phyloP scores from a whole-genome alignment of 2,797 vertebrate species.

The Australoheros facetus region DNA sequence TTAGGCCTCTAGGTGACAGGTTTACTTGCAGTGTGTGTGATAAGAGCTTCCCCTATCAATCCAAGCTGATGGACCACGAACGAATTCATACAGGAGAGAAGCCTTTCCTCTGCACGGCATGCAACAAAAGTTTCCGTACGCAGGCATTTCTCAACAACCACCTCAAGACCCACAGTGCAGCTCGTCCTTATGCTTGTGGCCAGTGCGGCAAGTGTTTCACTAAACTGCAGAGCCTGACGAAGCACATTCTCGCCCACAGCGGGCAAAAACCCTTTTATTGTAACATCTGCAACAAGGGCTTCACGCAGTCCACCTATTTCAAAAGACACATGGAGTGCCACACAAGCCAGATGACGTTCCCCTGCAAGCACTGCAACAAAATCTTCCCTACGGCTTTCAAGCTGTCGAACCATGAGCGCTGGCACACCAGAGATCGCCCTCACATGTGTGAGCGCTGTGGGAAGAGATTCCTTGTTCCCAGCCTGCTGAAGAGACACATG shows the following conservation, averaged over 20 bases:
- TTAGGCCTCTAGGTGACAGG: conserved; percentile 58
- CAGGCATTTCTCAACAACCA: conserved; percentile 83
- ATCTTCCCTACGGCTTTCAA: conserved; percentile 80
- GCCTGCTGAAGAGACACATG: conserved; percentile 79
- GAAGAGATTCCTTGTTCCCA: conserved; percentile 76
- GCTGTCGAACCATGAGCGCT: conserved; percentile 80
- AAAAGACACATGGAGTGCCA: conserved; percentile 81
- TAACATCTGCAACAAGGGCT: conserved; percentile 77
- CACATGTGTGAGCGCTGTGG: conserved; percentile 83
- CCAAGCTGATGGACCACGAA: conserved; percentile 79
- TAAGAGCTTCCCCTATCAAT: conserved; percentile 81
- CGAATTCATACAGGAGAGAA: conserved; percentile 80
- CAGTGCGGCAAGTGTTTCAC: conserved; percentile 82
- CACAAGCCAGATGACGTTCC: conserved; percentile 77
- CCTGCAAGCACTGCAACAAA: conserved; percentile 79
- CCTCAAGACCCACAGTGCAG: conserved; percentile 79
- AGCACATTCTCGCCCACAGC: conserved; percentile 82
- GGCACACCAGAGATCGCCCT: conserved; percentile 82
- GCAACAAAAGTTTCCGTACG: conserved; percentile 80
- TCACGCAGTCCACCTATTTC: conserved; percentile 80
- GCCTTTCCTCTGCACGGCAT: conserved; percentile 80
- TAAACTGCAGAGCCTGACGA: conserved; percentile 76
- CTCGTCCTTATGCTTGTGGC: conserved; percentile 76
- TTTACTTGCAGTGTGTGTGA: conserved; percentile 73
- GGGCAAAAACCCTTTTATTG: conserved; percentile 83